Evolutionary conservation across 64 coral and sea anemone species (phyloP), one percentile per base, ranked within the genome.

Genomic region (Orbicella faveolata): DNA sequence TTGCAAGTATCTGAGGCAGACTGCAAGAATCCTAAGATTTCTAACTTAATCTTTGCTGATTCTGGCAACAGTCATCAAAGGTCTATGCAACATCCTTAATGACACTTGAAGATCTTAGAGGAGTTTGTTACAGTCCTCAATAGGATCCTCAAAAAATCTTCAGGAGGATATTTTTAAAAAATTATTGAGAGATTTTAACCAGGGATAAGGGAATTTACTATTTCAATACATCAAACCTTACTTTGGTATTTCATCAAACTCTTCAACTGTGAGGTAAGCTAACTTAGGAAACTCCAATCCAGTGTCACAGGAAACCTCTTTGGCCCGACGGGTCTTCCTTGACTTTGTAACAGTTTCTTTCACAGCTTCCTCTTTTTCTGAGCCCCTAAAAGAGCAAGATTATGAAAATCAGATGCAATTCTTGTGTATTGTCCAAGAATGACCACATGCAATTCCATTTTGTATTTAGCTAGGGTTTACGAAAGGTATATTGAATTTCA

Each of bases 191-290:
- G 44, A 48, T 48, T 6, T 41, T 48, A 30, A 48, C 44, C 44
- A 48, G 44, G 44, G 44, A 5, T 48, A 48, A 48, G 44, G 44
- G 44, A 48, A 48, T 48, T 48, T 48, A 6, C 44, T 48, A 48
- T 48, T 48, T 48, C 44, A 48, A 48, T 48, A 48, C 7, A 6
- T 70, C 1, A 11, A 19, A 23, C 79, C 91, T 98, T 75, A 98
- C 96, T 95, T 98, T 85, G 96, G 96, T 51, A 98, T 89, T 78
- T 64, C 82, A 33, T 90, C 79, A 91, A 98, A 98, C 65, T 98
- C 93, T 70, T 98, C 96, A 9, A 92, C 91, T 23, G 96, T 98
- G 26, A 98, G 39, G 41, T 98, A 98, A 59, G 73, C 75, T 35
- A 98, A 79, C 73, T 86, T 82, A 21, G 86, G 80, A 92, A 83